Percentiles rank a stretch among this genome's conserved stretches.
These are phyloP conservation scores for Hydropotes inermis DNA, from an alignment of 2,113 vertebrate genomes.

Conservation along the genomic window DNA sequence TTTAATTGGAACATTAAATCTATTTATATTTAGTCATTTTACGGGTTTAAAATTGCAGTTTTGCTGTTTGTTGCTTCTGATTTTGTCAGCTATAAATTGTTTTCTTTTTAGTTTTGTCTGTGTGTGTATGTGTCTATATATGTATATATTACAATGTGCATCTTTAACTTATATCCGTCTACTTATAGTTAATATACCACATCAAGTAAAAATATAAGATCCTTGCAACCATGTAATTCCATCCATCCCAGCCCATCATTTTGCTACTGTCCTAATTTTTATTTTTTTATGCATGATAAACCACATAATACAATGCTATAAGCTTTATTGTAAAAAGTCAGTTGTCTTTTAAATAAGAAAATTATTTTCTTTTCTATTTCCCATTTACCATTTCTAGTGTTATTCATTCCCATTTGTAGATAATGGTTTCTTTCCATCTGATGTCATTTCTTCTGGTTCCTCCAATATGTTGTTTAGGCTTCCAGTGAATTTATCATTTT, in stretches of 20 bases:
- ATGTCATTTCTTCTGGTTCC: neutral
- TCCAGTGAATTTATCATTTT: neutral
- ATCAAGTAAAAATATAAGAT: neutral
- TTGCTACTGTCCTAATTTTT: neutral
- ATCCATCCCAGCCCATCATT: neutral
- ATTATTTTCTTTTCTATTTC: neutral
- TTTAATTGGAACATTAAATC: neutral
- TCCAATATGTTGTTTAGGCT: neutral
- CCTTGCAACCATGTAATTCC: neutral
- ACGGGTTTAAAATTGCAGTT: neutral
- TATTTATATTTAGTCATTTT: neutral
- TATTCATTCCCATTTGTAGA: neutral
- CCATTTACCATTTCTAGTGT: neutral
- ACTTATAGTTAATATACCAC: neutral
- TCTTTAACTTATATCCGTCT: neutral
- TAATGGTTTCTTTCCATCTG: neutral
- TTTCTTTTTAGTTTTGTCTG: neutral
- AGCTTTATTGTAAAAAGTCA: neutral
- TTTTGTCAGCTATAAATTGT: neutral
- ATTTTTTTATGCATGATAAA: neutral
- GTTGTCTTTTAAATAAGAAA: neutral
- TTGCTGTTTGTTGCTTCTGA: neutral
- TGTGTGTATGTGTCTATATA: accelerated
- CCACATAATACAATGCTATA: neutral
- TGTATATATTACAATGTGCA: neutral